Conservation (phyloP, 2,113 vertebrate genomes). For the Nesoenas mayeri region DNA sequence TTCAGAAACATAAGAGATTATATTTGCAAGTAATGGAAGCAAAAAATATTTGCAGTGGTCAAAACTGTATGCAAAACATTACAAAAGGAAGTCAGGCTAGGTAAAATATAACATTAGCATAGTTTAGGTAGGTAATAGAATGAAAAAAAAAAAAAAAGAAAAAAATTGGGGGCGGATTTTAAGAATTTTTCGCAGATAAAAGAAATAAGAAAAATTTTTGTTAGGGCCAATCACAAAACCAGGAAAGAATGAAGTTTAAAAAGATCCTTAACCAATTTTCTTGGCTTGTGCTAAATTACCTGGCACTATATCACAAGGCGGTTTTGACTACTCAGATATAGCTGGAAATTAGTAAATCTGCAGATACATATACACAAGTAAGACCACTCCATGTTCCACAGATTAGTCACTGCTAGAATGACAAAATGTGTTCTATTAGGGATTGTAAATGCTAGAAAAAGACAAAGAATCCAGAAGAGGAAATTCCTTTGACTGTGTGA, state of each 20-base stretch:
- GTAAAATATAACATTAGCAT: neutral
- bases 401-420: neutral
- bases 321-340: neutral
- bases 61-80: neutral
- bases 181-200: neutral
- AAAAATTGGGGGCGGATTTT: neutral
- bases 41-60: neutral
- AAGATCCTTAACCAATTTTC: neutral
- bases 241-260: neutral
- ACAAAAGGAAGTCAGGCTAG: neutral
- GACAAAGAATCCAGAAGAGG: neutral
- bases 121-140: neutral
- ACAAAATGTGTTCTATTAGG: neutral
- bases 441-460: neutral
- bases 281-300: neutral
- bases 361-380: fast-evolving
- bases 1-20: neutral
- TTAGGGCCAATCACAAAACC: neutral
- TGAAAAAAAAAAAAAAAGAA: neutral
- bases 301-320: neutral
- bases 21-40: neutral
- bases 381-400: neutral
- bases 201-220: neutral
- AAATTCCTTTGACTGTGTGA: neutral
- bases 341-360: neutral